Percentiles rank a stretch among this genome's conserved stretches.
Evolutionary conservation across 2,113 vertebrate species (phyloP).

Genomic region (Trinectes maculatus): DNA sequence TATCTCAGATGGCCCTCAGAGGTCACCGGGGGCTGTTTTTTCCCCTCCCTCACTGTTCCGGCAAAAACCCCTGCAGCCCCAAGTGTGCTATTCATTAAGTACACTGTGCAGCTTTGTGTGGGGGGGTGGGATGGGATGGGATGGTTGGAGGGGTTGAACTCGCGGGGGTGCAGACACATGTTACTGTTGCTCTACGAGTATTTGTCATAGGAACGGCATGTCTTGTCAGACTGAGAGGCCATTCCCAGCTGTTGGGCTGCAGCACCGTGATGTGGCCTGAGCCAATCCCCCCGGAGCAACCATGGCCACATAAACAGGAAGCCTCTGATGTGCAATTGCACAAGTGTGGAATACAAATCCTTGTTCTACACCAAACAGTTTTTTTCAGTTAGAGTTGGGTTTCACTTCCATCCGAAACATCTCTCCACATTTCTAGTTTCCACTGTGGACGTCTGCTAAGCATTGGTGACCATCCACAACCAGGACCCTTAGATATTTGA

Average conservation of each 20-base stretch:
- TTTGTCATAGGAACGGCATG: conserved; percentile 97
- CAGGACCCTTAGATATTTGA: too few species aligned
- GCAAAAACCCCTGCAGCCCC: conserved; percentile 72
- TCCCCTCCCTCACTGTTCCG: conserved; percentile 55
- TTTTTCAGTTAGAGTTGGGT: conserved; percentile 12
- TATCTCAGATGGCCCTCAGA: conserved; percentile 87
- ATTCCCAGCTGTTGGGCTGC: conserved; percentile 90
- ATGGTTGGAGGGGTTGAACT: conserved; percentile 2
- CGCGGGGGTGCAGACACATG: conserved; percentile 83
- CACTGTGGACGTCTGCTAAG: not conserved
- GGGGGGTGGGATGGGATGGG: conserved; percentile 9
- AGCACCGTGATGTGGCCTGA: conserved; percentile 84
- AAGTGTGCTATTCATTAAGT: conserved; percentile 86
- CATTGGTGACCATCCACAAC: not conserved
- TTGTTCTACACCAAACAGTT: conserved; percentile 77
- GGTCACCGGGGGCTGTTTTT: conserved; percentile 77
- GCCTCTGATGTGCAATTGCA: conserved; percentile 85
- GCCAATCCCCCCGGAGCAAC: conserved; percentile 81
- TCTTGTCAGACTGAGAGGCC: conserved; percentile 84
- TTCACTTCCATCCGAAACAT: not conserved
- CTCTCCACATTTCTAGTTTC: not conserved
- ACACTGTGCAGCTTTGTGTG: conserved; percentile 70
- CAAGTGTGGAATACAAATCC: conserved; percentile 85
- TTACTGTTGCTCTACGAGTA: conserved; percentile 85
- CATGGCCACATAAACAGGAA: conserved; percentile 91